Conservation (phyloP, 2,797 vertebrate species). For the Pangasius macronema region DNA sequence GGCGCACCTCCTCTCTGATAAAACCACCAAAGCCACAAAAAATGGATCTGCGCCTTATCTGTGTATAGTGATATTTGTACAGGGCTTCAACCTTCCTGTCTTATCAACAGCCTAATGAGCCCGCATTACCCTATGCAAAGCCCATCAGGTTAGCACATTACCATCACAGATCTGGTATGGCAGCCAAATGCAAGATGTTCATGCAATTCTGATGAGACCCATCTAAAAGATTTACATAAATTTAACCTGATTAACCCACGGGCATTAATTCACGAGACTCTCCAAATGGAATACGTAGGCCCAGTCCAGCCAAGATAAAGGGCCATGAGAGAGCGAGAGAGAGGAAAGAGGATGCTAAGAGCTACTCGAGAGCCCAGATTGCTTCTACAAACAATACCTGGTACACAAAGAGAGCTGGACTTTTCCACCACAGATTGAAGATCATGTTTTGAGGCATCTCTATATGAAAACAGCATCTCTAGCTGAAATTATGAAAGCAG, state of each 20-base stretch:
- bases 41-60: not conserved
- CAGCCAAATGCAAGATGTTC: constrained; percentile 47
- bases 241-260: constrained; percentile 55
- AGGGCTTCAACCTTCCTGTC: constrained; percentile 4
- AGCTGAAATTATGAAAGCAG: not conserved
- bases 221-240: constrained; percentile 56
- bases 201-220: constrained; percentile 56
- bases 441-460: not conserved
- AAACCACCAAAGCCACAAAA: not conserved
- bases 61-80: not conserved
- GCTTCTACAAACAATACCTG: not conserved
- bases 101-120: constrained; percentile 38
- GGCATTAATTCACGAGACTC: constrained; percentile 50
- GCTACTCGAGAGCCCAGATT: not conserved
- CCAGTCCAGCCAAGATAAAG: not conserved
- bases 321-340: not conserved
- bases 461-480: not conserved
- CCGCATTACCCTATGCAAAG: constrained; percentile 37
- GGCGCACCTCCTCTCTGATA: not conserved
- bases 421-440: not conserved
- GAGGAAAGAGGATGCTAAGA: not conserved
- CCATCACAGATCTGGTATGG: constrained; percentile 43
- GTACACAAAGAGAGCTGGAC: not conserved
- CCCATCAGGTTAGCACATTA: constrained; percentile 43
- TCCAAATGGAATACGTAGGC: constrained; percentile 30